Base-by-base conservation (phyloP, 2,797 vertebrate species). In the Acanthurus lineatus region DNA sequence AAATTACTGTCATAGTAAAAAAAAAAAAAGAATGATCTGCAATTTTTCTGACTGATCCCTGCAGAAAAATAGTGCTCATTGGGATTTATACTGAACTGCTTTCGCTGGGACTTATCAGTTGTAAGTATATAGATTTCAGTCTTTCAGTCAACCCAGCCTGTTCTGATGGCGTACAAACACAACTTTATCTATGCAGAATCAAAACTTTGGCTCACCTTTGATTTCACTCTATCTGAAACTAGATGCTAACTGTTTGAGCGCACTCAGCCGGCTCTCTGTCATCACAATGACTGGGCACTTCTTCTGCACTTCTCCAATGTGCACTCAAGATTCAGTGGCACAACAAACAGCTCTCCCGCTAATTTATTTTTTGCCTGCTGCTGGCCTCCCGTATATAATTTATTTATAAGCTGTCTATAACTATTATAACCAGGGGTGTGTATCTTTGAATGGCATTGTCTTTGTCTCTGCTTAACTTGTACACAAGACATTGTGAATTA, bases 211-310 rank as follows among this genome's bases (percentile, higher is more conserved):
- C 77, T 85, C 73, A 84, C 73, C 73, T 88, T 81, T 90, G 86
- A 88, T 88, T 87, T 63, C 73, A 74, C 77, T 84, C 58, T 84
- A 87, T 91, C 88, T 86, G 73, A 83, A 80, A 85, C 75, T 64
- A 56, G 68, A 70, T 79, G 70, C 82, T 88, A 83, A 90, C 83
- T 64, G 69, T 81, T 89, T 70, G 63, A 86, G 81, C 69, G 19
- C 63, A 66, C 79, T 85, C 60, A 72, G 80, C 73, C 28, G 22
- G 62, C 70, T 68, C 51, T 72, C 69, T 44, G 62, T 69, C 35
- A 83, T 60, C 0, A 42, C 83, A 65, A 25, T 77, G 76, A 72
- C 81, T 49, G 5, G 35, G 3, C 35, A 38, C 77, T 77, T 76
- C 49, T 44, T 77, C 69, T 17, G 5, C 77, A 79, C 76, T 54